Evolutionary conservation across 2,888 invertebrate species (phyloP).

Genomic region (Pteria penguin): DNA sequence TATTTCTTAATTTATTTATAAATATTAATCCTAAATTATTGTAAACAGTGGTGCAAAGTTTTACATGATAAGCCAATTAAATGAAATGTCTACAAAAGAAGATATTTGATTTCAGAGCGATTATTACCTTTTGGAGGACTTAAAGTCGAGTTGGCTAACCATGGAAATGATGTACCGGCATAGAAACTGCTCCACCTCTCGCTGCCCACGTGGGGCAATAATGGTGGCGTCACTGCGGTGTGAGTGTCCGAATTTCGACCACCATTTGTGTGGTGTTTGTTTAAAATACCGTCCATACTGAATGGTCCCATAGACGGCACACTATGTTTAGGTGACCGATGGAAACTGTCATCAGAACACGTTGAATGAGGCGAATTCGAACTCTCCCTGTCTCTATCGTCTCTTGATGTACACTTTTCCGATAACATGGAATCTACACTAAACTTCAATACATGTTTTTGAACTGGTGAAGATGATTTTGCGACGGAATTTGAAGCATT

Average conservation of each 20-base stretch:
- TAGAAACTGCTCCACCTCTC: conserved; percentile 45
- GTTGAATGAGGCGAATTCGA: conserved; percentile 39
- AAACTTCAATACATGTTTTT: conserved; percentile 50
- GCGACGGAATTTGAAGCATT: conserved; percentile 13
- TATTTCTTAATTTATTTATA: too few relatives aligned
- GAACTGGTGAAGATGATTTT: conserved; percentile 23
- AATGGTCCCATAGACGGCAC: conserved; percentile 38
- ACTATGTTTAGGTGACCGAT: conserved; percentile 24
- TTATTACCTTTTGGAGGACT: conserved; percentile 61
- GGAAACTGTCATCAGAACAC: conserved; percentile 41
- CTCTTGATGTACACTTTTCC: conserved; percentile 25
- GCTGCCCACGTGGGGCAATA: conserved; percentile 31
- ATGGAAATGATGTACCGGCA: conserved; percentile 51
- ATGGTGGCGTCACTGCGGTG: conserved; percentile 5
- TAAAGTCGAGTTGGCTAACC: conserved; percentile 56
- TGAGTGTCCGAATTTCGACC: conserved; percentile 20
- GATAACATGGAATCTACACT: conserved; percentile 66
- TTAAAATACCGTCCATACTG: conserved; percentile 45
- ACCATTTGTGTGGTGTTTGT: conserved; percentile 36
- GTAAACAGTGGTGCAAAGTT: too few relatives aligned
- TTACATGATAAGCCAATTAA: too few relatives aligned
- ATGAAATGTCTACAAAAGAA: too few relatives aligned
- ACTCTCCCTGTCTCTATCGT: conserved; percentile 27
- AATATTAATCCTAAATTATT: too few relatives aligned
- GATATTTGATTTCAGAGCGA: too few relatives aligned